Evolutionary conservation across 2,888 invertebrate species (phyloP).

Genomic region (Masnerella sp.): DNA sequence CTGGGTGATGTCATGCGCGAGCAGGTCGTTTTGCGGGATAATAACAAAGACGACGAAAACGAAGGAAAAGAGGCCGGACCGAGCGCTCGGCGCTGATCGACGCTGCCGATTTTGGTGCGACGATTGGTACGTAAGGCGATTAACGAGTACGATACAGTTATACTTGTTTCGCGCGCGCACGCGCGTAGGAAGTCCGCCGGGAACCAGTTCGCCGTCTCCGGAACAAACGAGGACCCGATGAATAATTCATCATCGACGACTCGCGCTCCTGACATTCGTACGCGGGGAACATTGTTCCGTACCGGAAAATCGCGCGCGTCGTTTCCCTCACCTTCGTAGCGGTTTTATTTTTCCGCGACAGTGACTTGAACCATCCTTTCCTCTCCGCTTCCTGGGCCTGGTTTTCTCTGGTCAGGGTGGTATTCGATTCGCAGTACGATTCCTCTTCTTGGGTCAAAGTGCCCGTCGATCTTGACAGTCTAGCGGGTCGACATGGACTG

Average conservation of each 20-base stretch:
- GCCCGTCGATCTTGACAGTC: slow-evolving; percentile 76
- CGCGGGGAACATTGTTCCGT: slow-evolving; percentile 32
- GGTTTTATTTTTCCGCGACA: slow-evolving; percentile 83
- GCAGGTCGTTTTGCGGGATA: slow-evolving; percentile 39
- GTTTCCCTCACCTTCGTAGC: slow-evolving; percentile 77
- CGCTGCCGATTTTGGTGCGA: slow-evolving; percentile 53
- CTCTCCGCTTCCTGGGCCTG: slow-evolving; percentile 79
- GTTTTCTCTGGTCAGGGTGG: slow-evolving; percentile 75
- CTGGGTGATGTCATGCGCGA: slow-evolving; percentile 47
- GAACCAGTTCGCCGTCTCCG: slow-evolving; percentile 53
- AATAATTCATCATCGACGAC: slow-evolving; percentile 56
- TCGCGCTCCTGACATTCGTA: slow-evolving; percentile 52
- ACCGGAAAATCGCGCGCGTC: slow-evolving; percentile 8
- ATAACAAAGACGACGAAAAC: slow-evolving; percentile 14
- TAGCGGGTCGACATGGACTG: slow-evolving; percentile 81
- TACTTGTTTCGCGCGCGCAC: slow-evolving; percentile 35
- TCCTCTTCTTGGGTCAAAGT: slow-evolving; percentile 74
- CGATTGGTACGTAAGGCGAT: slow-evolving; percentile 55
- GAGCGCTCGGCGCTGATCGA: slow-evolving; percentile 17
- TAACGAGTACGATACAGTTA: slow-evolving; percentile 56
- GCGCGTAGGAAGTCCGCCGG: slow-evolving; percentile 53
- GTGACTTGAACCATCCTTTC: slow-evolving; percentile 87
- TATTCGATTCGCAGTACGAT: slow-evolving; percentile 77
- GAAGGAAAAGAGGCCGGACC: slow-evolving; percentile 7
- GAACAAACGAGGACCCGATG: slow-evolving; percentile 50